Percentiles rank a stretch among this genome's conserved stretches.
Evolutionary conservation across 2,888 invertebrate genomes (phyloP).

Genomic region (Clusia tigrina): DNA sequence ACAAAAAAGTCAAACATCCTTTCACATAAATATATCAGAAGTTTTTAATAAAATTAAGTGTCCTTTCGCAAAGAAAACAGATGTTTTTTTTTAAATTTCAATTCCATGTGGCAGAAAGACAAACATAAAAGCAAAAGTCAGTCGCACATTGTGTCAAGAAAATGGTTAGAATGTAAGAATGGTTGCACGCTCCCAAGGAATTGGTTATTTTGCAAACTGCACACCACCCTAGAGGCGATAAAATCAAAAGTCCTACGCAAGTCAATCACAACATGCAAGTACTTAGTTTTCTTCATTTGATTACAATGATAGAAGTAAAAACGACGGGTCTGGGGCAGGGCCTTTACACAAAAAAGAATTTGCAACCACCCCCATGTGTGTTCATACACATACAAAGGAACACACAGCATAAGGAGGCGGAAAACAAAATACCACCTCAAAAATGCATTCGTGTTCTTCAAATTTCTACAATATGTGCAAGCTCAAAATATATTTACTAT

Average conservation of each 20-base stretch:
- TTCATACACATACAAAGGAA: neutral
- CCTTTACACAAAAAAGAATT: neutral
- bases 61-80: neutral
- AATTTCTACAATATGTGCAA: neutral
- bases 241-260: slow-evolving; percentile 11
- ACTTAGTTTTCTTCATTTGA: neutral
- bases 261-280: neutral
- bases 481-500: no score
- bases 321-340: no score
- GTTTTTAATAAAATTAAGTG: slow-evolving; percentile 6
- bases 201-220: neutral
- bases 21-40: neutral
- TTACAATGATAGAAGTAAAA: neutral
- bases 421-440: neutral
- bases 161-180: neutral
- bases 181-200: neutral
- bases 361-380: no score
- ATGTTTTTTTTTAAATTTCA: neutral
- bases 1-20: neutral
- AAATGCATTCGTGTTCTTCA: neutral
- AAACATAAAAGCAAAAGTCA: neutral
- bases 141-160: neutral
- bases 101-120: slow-evolving; percentile 2
- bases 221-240: neutral
- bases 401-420: neutral